These are phyloP conservation scores for Brachylomia viminalis DNA, from an alignment of 2,888 invertebrate species.

Conservation along the genomic window DNA sequence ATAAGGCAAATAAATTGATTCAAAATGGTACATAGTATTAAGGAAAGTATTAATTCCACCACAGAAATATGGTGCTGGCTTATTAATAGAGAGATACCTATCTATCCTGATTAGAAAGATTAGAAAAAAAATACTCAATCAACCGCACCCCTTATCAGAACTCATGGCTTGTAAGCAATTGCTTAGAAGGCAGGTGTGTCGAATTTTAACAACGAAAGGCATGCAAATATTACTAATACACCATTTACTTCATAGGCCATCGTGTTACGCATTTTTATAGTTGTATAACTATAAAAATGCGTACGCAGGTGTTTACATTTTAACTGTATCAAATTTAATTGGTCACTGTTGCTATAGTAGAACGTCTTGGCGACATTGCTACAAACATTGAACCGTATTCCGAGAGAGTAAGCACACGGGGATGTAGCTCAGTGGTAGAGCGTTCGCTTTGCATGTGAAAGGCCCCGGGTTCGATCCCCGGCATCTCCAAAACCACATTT, in stretches of 20 bases:
- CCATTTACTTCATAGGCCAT: background rate
- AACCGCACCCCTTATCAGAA: background rate
- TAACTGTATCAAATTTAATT: background rate
- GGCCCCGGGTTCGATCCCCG: constrained; percentile 99
- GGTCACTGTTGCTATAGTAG: background rate
- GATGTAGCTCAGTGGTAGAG: constrained; percentile 99
- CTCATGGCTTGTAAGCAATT: no score
- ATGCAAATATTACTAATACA: background rate
- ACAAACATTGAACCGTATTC: constrained; percentile 32
- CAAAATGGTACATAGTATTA: background rate
- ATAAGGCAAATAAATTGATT: no score
- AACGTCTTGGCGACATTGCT: background rate
- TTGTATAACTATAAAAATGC: background rate
- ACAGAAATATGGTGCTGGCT: background rate
- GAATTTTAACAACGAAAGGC: background rate
- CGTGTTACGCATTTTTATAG: no score
- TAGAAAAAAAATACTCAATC: background rate
- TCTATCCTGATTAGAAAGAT: background rate
- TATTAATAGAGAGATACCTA: background rate
- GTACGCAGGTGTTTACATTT: constrained; percentile 17
- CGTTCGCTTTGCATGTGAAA: constrained; percentile 99
- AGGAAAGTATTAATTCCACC: no score
- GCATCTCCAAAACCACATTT: constrained; percentile 93
- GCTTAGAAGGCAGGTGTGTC: background rate
- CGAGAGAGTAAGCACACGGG: background rate